Evolutionary conservation across 2,113 vertebrate genomes (phyloP), one percentile per base, ranked within the genome.

Genomic region (Solea solea): DNA sequence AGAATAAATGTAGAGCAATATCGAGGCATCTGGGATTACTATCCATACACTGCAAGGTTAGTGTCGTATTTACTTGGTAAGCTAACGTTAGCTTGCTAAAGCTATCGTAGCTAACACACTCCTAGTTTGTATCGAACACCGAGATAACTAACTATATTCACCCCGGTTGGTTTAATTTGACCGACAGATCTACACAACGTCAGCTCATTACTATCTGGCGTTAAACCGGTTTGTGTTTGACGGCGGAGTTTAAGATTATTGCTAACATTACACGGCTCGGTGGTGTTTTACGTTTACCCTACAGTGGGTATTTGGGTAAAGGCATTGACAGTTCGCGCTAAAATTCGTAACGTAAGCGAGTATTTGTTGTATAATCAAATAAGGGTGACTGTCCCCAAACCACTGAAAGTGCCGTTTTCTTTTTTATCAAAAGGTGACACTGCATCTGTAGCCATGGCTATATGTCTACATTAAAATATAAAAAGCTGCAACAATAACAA

Each of bases 311-410:
- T 21, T 21, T 21, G 21, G 21, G 60, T 13, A 44, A 51, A 51
- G 21, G 9, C 50, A 80, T 80, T 78, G 86, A 88, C 21, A 3
- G 8, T 76, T 83, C 64, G 72, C 78, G 81, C 82, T 87, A 61
- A 83, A 87, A 89, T 55, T 56, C 84, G 83, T 88, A 87, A 74
- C 39, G 44, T 45, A 4, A 55, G 41, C 58, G 61, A 48, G 9
- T 71, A 75, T 70, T 27, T 52, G 16, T 11, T 78, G 5, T 73
- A 53, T 60, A 56, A 21, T 57, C 11, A 16, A 25, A 81, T 27
- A 34, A 66, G 63, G 51, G 15, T 58, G 27, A 39, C 45, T 60
- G 34, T 40, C 16, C n/a, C 1, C 45, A 57, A 41, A 8, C 15
- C 25, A 9, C 3, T 56, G 15, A 21, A 21, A 21, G 21, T 21